Base-by-base conservation (phyloP, 1,140 invertebrate genomes). In the Mamestra configurata region DNA sequence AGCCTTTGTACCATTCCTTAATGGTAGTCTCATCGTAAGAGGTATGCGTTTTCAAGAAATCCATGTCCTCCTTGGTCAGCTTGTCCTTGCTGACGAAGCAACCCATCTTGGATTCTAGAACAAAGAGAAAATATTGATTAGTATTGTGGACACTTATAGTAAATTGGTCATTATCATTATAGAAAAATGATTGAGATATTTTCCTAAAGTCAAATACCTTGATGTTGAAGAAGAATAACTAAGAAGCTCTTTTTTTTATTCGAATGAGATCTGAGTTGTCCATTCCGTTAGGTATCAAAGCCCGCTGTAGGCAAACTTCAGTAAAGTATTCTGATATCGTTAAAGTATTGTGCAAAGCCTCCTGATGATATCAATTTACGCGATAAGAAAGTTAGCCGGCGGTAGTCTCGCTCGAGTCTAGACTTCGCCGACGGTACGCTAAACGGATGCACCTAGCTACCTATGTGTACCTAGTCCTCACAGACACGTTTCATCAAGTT, bases 1-100 rank as follows among this genome's bases (percentile, higher is more conserved):
- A 99, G 93, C 98, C 98, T 96, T 99, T 99, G 95, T 99, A 99
- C 98, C 98, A 99, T 95, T 99, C 98, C 94, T 99, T 99, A 94
- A 99, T 99, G 84, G 98, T 99, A 78, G 98, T 98, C 95, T 99
- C 98, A 89, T 99, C 98, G 93, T 99, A 99, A 88, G 98, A 97
- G 68, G 98, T 99, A 93, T 99, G 98, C 59, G 97, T 97, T 95
- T 99, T 99, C 77, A 99, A 96, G 95, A 99, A 99, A 90, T 99
- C 98, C 97, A 99, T 98, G 93, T 99, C 98, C 93, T 99, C 98
- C 95, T 99, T 99, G 91, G 98, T 98, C 85, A 99, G 96, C 94
- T 98, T 98, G 94, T 98, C 98, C 96, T 99, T 99, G 95, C 98
- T 98, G 89, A 98, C 98, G 89, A 98, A 98, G 95, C 98, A 98